These are phyloP conservation scores for Melipona beecheii DNA, from an alignment of 2,888 invertebrate species.

Conservation along the genomic window DNA sequence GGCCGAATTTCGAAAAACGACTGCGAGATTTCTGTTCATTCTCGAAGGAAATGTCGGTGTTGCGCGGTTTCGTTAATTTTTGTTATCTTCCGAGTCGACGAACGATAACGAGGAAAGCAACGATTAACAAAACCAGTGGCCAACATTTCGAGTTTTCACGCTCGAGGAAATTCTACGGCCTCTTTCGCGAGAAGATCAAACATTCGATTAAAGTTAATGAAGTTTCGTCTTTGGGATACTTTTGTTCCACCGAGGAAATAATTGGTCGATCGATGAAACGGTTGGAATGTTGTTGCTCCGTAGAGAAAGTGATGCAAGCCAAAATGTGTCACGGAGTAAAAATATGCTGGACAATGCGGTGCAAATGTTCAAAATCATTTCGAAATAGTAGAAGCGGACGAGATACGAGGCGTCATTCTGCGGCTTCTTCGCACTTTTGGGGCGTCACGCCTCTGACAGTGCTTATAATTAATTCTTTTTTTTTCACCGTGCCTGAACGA, in stretches of 20 bases:
- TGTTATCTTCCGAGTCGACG: too few species aligned
- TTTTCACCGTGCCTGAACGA: neutral
- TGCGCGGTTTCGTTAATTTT: too few species aligned
- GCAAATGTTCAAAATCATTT: slow-evolving; percentile 24
- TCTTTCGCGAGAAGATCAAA: neutral
- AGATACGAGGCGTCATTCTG: slow-evolving; percentile 10
- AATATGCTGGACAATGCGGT: neutral
- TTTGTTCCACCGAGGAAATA: neutral
- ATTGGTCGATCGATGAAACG: neutral
- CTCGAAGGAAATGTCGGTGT: too few species aligned
- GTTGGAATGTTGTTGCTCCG: neutral
- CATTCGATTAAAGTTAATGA: neutral
- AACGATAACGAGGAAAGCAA: too few species aligned
- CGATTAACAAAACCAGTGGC: too few species aligned
- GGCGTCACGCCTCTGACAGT: slow-evolving; percentile 21
- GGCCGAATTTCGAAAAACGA: too few species aligned
- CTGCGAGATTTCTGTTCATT: too few species aligned
- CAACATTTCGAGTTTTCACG: too few species aligned
- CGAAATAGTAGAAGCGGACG: slow-evolving; percentile 18
- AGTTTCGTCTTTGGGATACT: neutral
- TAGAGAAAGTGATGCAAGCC: too few species aligned
- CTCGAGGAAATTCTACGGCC: too few species aligned
- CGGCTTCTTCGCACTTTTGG: slow-evolving; percentile 44
- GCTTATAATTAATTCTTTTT: slow-evolving; percentile 16
- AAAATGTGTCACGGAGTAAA: neutral